These are phyloP conservation scores for Callocephalon fimbriatum DNA, from an alignment of 2,113 vertebrate species.

Conservation along the genomic window DNA sequence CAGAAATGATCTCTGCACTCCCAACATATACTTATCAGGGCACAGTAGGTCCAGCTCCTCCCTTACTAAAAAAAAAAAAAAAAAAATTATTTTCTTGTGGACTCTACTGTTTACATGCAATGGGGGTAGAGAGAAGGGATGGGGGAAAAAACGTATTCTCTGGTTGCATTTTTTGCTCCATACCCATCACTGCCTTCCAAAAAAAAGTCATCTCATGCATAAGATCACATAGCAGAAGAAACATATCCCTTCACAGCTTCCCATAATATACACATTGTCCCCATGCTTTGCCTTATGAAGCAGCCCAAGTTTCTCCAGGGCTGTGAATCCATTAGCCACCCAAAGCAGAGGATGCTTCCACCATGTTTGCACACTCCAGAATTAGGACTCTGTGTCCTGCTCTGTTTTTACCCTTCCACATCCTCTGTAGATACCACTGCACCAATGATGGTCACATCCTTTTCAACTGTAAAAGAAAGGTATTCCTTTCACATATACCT, in stretches of 20 bases:
- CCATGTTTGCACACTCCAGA: background rate
- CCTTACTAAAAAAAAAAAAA: background rate
- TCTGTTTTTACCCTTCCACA: background rate
- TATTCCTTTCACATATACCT: background rate
- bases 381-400: background rate
- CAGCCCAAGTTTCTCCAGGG: background rate
- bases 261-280: rapidly evolving
- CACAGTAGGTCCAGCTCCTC: background rate
- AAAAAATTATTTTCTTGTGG: background rate
- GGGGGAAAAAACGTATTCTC: background rate
- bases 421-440: background rate
- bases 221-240: background rate
- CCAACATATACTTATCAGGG: background rate
- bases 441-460: rapidly evolving
- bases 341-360: background rate
- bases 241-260: background rate
- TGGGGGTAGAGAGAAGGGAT: background rate
- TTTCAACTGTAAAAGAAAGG: background rate
- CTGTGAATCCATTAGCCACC: background rate
- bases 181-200: rapidly evolving
- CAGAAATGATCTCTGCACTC: background rate
- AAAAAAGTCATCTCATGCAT: background rate
- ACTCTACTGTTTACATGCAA: background rate
- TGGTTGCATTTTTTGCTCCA: background rate
- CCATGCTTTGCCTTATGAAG: background rate